These are phyloP conservation scores for Zophobas morio DNA, from an alignment of 1,140 invertebrate species.

Conservation along the genomic window DNA sequence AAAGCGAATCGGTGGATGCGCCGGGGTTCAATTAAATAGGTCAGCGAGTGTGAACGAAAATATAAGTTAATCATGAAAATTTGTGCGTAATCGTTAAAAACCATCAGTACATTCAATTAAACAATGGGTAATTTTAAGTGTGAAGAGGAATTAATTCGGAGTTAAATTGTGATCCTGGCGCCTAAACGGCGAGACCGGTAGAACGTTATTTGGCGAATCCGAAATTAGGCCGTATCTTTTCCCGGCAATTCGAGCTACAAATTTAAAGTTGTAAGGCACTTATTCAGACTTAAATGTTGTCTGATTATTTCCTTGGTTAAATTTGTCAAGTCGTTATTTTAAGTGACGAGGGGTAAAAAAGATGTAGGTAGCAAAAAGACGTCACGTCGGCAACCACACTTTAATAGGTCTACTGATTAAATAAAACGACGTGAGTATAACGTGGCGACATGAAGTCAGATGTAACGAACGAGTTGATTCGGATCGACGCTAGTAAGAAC, in stretches of 20 bases:
- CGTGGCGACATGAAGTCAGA: conserved; percentile 11
- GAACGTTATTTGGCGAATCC: conserved; percentile 38
- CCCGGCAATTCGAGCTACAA: conserved; percentile 27
- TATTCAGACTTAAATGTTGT: conserved; percentile 32
- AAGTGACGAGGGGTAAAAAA: background rate
- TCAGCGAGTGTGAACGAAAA: conserved; percentile 20
- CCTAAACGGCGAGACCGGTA: conserved; percentile 39
- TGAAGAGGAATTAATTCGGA: conserved; percentile 28
- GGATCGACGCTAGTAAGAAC: background rate
- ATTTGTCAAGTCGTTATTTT: conserved; percentile 10
- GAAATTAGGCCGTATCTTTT: conserved; percentile 39
- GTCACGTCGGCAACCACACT: background rate
- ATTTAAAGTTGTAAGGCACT: conserved; percentile 34
- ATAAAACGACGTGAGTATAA: conserved; percentile 1
- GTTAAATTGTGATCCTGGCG: conserved; percentile 40
- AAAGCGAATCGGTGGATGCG: conserved; percentile 10
- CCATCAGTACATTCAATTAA: conserved; percentile 40
- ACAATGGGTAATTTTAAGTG: conserved; percentile 31
- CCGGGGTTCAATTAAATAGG: conserved; percentile 30
- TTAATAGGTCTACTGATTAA: background rate
- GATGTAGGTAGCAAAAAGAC: background rate
- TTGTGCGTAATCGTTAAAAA: conserved; percentile 26
- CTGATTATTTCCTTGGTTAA: conserved; percentile 18
- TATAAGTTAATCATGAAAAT: conserved; percentile 35
- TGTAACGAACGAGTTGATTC: conserved; percentile 21